Base-by-base conservation (phyloP, 2,797 vertebrate species). In the Hoplostethus atlanticus region DNA sequence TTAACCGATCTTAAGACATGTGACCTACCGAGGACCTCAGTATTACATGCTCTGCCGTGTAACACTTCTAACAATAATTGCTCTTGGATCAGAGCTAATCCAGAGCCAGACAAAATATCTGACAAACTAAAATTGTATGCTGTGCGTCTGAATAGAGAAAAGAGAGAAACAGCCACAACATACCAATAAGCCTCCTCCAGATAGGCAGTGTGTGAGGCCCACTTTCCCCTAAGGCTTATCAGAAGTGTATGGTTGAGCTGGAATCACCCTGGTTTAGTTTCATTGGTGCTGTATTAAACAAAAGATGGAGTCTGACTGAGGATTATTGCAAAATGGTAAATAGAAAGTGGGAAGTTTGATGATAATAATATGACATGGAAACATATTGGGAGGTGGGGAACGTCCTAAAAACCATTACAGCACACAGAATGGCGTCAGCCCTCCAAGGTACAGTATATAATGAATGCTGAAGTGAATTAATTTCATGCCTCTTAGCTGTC, bases 71-170 rank as follows among this genome's bases (percentile, higher is more conserved):
- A 78, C 88, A 87, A 82, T 92, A 93, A 94, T 92, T 92, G 92
- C 84, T 83, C 73, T 79, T 84, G 86, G 88, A 93, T 94, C 87
- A 87, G 76, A 91, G 90, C 81, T 87, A 90, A 92, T 92, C 84
- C 87, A 82, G 71, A 80, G 74, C 76, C 82, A 84, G 86, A 91
- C 83, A 88, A 91, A 93, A 89, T 83, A 91, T 84, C 83, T 81
- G 79, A 64, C 75, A 87, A 77, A 79, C 82, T 85, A 79, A 82
- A 85, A 80, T 65, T 25, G 83, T 81, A 82, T 79, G 77, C 79
- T 46, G 68, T 68, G 76, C 73, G 64, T 80, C 60, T 69, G 79
- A 89, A 82, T 58, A 50, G 67, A 85, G 76, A 48, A 17, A 12
- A 82, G 56, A 16, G 1, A 15, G 64, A 83, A 63, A 86, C 89